These are phyloP conservation scores for Megalonaias nervosa DNA, from an alignment of 1,140 invertebrate genomes.

Conservation along the genomic window DNA sequence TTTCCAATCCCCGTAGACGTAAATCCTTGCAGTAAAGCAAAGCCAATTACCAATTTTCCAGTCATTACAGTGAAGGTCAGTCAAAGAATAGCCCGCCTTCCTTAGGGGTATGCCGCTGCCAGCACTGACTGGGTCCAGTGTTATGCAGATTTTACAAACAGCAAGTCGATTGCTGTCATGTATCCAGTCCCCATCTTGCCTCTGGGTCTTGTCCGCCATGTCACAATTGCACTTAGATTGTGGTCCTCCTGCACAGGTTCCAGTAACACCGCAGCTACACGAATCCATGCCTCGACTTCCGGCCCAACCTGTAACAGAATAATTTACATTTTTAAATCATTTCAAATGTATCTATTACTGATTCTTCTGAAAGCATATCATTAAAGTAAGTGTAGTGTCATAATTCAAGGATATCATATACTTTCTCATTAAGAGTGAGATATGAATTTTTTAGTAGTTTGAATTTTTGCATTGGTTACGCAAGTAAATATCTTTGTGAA, in stretches of 20 bases:
- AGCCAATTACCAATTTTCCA: slow-evolving; percentile 13
- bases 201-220: slow-evolving; percentile 31
- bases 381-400: too few species aligned
- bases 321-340: too few species aligned
- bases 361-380: too few species aligned
- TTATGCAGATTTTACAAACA: slow-evolving; percentile 50
- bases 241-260: slow-evolving; percentile 30
- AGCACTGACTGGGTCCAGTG: slow-evolving; percentile 24
- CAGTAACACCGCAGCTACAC: slow-evolving; percentile 54
- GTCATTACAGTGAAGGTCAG: slow-evolving; percentile 33
- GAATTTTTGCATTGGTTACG: too few species aligned
- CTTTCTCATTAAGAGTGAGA: too few species aligned
- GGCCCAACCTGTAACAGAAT: slow-evolving; percentile 39
- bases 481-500: too few species aligned
- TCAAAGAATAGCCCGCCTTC: slow-evolving; percentile 22
- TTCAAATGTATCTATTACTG: too few species aligned
- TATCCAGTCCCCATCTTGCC: slow-evolving; percentile 40
- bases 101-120: neutral
- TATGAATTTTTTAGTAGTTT: too few species aligned
- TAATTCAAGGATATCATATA: too few species aligned
- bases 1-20: too few species aligned
- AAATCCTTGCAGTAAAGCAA: neutral
- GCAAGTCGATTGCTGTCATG: slow-evolving; percentile 36
- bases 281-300: slow-evolving; percentile 43
- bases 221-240: slow-evolving; percentile 45